A percentile compares a stretch with the other conserved stretches of the same genome.
phyloP scores from a whole-genome alignment of 2,888 invertebrate genomes.

The Tricholauxania praeusta region DNA sequence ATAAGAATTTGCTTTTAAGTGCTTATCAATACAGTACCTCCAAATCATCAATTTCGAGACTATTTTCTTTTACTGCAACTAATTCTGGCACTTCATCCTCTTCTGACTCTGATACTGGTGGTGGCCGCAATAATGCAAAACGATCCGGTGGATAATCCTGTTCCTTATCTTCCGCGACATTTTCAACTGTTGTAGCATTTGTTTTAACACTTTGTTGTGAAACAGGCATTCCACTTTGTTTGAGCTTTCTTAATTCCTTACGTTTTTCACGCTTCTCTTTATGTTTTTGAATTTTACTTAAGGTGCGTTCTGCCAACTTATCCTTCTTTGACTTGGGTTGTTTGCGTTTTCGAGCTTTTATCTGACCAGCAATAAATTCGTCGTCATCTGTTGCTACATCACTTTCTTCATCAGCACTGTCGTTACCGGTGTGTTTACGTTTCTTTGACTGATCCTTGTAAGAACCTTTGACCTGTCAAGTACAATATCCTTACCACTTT shows the following conservation, averaged over 20 bases:
- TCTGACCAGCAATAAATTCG: conserved; percentile 35
- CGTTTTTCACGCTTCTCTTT: conserved; percentile 57
- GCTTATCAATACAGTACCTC: conserved; percentile 44
- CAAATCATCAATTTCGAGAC: conserved; percentile 49
- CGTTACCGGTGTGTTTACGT: conserved; percentile 48
- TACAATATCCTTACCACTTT: not conserved
- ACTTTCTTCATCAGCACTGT: conserved; percentile 30
- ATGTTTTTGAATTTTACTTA: conserved; percentile 49
- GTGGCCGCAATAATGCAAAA: conserved; percentile 60
- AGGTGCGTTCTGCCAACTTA: conserved; percentile 52
- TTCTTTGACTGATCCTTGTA: conserved; percentile 41
- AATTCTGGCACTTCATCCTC: conserved; percentile 44
- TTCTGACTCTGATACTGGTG: conserved; percentile 44
- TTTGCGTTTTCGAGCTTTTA: not conserved
- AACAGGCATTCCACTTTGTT: not conserved
- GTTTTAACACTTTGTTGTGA: conserved; percentile 41
- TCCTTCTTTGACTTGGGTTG: conserved; percentile 52
- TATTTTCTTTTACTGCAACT: conserved; percentile 16
- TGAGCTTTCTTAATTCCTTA: conserved; percentile 33
- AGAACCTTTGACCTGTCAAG: conserved; percentile 38
- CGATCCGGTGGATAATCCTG: conserved; percentile 49
- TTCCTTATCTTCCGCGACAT: conserved; percentile 39
- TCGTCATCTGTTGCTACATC: conserved; percentile 27
- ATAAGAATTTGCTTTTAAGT: not conserved
- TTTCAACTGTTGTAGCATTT: conserved; percentile 24